phyloP scores from a whole-genome alignment of 2,113 vertebrate genomes.

The Anhinga rufa region DNA sequence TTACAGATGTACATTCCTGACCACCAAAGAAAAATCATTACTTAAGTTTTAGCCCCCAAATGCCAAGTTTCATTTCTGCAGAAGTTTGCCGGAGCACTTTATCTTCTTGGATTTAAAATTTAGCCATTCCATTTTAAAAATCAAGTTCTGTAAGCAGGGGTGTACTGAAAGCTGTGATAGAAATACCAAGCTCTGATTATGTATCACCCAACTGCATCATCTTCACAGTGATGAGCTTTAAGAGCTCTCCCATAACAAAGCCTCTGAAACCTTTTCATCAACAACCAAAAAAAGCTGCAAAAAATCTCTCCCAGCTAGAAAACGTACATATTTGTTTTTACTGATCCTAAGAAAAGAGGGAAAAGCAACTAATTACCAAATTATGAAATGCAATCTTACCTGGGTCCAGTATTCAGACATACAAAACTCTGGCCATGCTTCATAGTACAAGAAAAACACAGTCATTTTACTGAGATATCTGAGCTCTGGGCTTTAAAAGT shows the following conservation, averaged over 20 bases:
- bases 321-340: neutral
- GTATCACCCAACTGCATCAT: neutral
- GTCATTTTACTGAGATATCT: constrained; percentile 27
- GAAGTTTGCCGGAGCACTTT: neutral
- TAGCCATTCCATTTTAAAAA: neutral
- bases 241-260: neutral
- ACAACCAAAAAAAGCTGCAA: neutral
- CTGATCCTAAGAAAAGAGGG: neutral
- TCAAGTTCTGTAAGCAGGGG: neutral
- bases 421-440: neutral
- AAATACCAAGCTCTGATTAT: neutral
- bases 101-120: neutral
- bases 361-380: neutral
- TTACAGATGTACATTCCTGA: neutral
- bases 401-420: neutral
- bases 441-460: neutral
- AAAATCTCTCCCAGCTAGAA: neutral
- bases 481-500: neutral
- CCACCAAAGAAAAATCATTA: neutral
- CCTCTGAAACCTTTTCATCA: neutral
- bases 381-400: constrained; percentile 13
- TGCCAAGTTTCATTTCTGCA: neutral
- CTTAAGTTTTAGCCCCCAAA: neutral
- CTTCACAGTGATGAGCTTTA: neutral
- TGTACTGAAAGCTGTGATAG: neutral